Base-by-base conservation (phyloP, 2,797 vertebrate genomes). In the Staurois parvus region DNA sequence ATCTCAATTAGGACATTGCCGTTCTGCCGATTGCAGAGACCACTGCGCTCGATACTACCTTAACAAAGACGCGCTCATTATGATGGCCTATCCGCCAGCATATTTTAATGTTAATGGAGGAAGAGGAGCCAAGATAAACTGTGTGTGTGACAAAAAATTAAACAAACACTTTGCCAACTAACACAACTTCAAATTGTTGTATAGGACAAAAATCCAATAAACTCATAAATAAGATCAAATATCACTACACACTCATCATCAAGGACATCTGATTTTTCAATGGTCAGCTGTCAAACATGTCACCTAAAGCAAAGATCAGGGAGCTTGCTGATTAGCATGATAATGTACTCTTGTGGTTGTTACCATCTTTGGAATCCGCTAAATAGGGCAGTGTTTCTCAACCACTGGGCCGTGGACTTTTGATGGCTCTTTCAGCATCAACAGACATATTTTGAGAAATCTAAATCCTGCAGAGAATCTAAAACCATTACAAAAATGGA, bases 1-100 rank as follows among this genome's bases (percentile, higher is more conserved):
- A 85, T 75, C 72, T 52, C 84, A 72, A 85, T 72, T 64, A 72
- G 42, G 73, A 70, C 28, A 48, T 30, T 28, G 32, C 30, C 0
- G 32, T 32, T 76, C 40, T 69, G 24, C 42, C 24, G 9, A 68
- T 34, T 83, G 26, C 56, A 45, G 30, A 8, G 45, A 1, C 59
- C 62, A 67, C 28, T 48, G 11, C 19, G 42, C 42, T 76, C 40
- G 48, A n/a, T n/a, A 29, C 75, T 29, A 59, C 8, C n/a, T 17
- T 34, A 59, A 64, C 59, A 64, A 3, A 42, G 42, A 12, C 21
- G 1, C 13, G 19, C 62, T 67, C n/a, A 67, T 75, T 48, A 62
- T 11, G 34, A 68, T 29, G 8, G 45, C 45, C 56, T n/a, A 24
- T 72, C 26, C 29, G 32, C 45, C n/a, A 56, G 42, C 40, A 29